These are phyloP conservation scores for Ophion ventricosus DNA, from an alignment of 2,888 invertebrate species.

Conservation along the genomic window DNA sequence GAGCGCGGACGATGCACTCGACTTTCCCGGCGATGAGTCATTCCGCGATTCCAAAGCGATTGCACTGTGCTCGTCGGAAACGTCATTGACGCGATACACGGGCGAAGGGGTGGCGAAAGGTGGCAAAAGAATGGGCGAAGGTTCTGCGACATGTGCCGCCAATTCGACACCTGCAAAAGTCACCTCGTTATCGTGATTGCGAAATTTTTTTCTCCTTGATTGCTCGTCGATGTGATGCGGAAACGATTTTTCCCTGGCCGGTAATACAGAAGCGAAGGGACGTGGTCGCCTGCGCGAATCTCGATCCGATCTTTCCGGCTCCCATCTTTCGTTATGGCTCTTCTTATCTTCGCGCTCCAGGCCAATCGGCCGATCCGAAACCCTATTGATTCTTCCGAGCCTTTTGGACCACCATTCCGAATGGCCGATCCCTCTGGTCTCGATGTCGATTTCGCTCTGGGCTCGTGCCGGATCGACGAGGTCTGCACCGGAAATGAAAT, in stretches of 20 bases:
- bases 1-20: slow-evolving; percentile 31
- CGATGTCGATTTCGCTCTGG: slow-evolving; percentile 53
- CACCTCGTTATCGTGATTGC: not conserved
- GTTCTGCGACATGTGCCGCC: slow-evolving; percentile 41
- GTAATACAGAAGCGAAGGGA: slow-evolving; percentile 55
- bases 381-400: slow-evolving; percentile 57
- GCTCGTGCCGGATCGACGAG: slow-evolving; percentile 56
- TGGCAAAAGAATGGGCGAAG: slow-evolving; percentile 68
- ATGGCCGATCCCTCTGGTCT: slow-evolving; percentile 51
- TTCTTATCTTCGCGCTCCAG: slow-evolving; percentile 53
- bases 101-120: slow-evolving; percentile 61
- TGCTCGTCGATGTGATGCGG: slow-evolving; percentile 14
- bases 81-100: slow-evolving; percentile 39
- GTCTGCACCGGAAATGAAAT: slow-evolving; percentile 50
- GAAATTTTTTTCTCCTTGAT: slow-evolving; percentile 35
- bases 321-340: slow-evolving; percentile 40
- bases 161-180: not conserved
- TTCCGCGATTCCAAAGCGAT: slow-evolving; percentile 18
- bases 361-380: slow-evolving; percentile 23
- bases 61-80: slow-evolving; percentile 38
- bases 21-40: slow-evolving; percentile 62
- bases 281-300: slow-evolving; percentile 56
- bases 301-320: slow-evolving; percentile 37
- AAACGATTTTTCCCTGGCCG: slow-evolving; percentile 37
- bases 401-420: slow-evolving; percentile 59